Conservation (phyloP, 2,797 vertebrate species). For the Syndactyla subalaris region DNA sequence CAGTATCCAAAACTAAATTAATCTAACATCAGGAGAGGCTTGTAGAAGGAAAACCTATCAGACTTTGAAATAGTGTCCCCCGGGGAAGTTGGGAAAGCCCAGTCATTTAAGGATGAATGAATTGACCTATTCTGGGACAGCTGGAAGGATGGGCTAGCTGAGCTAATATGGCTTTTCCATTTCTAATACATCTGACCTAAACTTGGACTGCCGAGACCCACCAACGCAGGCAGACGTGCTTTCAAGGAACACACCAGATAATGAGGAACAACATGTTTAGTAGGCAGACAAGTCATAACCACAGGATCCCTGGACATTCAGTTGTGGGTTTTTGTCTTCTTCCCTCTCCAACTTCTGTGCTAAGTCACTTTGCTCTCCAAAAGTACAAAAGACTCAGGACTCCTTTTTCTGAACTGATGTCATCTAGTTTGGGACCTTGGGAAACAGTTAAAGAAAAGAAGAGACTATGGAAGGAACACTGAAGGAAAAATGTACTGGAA, state of each 20-base stretch:
- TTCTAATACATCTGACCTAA: constrained; percentile 22
- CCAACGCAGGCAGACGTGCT: neutral
- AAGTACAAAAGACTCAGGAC: neutral
- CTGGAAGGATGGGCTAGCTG: constrained; percentile 7
- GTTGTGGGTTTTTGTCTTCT: constrained; percentile 58
- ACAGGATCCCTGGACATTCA: constrained; percentile 51
- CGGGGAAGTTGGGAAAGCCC: neutral
- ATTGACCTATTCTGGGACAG: neutral
- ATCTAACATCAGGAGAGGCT: neutral
- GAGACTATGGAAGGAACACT: neutral
- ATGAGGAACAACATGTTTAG: constrained; percentile 38
- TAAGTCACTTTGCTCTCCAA: constrained; percentile 39
- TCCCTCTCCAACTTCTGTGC: constrained; percentile 46
- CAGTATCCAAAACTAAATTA: constrained; percentile 3
- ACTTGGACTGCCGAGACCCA: neutral
- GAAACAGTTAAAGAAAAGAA: neutral
- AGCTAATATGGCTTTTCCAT: constrained; percentile 45
- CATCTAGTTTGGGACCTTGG: neutral
- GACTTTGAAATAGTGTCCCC: neutral
- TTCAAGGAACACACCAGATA: constrained; percentile 62
- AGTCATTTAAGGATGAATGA: neutral
- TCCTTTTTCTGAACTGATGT: constrained; percentile 14
- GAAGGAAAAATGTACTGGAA: neutral
- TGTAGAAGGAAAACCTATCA: neutral
- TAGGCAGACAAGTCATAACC: constrained; percentile 51